Conservation (phyloP, 2,888 invertebrate genomes). For the Sialis lutaria region DNA sequence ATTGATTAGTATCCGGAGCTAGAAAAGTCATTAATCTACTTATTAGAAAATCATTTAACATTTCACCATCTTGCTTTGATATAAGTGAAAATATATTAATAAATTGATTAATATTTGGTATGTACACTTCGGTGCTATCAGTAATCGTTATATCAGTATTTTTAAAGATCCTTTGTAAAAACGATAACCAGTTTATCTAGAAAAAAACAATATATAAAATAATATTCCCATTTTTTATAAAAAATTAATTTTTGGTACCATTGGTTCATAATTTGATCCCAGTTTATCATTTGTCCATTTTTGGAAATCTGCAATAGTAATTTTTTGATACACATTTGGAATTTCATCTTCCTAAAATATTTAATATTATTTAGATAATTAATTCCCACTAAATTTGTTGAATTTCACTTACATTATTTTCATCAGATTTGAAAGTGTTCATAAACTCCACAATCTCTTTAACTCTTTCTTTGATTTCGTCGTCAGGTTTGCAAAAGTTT, state of each 20-base stretch:
- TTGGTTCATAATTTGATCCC: constrained; percentile 6
- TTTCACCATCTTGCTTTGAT: background rate
- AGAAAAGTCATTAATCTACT: constrained; percentile 19
- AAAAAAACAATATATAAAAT: constrained; percentile 5
- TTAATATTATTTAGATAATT: too few relatives aligned
- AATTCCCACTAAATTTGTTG: too few relatives aligned
- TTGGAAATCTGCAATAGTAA: constrained; percentile 13
- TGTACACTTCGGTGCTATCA: constrained; percentile 15
- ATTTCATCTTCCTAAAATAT: too few relatives aligned
- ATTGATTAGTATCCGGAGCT: constrained; percentile 20
- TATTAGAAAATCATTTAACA: constrained; percentile 22
- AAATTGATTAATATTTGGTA: constrained; percentile 7
- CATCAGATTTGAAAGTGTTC: too few relatives aligned
- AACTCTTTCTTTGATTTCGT: too few relatives aligned
- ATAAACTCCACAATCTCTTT: too few relatives aligned
- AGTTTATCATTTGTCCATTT: constrained; percentile 13
- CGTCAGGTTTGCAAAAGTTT: too few relatives aligned
- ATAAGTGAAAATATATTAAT: background rate
- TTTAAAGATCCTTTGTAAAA: constrained; percentile 17
- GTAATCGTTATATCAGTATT: constrained; percentile 17
- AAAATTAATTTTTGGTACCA: background rate
- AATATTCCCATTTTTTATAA: too few relatives aligned
- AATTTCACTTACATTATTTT: too few relatives aligned
- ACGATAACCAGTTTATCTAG: constrained; percentile 23
- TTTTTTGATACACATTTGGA: background rate